A percentile compares a stretch with the other conserved stretches of the same genome.
Conservation (phyloP, 2,797 vertebrate species). For the Hippocampus kuda region DNA sequence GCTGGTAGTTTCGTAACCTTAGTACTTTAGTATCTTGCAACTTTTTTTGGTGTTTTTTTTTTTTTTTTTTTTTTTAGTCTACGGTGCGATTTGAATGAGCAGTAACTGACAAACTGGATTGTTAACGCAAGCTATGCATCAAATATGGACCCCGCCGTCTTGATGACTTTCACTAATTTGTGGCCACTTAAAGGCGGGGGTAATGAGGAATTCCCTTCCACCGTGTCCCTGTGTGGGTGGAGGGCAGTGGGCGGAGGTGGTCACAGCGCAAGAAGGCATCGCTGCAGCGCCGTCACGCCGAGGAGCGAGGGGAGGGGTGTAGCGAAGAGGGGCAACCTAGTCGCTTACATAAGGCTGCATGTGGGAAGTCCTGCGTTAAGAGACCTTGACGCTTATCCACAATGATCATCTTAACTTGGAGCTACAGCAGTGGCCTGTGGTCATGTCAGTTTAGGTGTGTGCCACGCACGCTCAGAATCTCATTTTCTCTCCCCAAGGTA, state of each 20-base stretch:
- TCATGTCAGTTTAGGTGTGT: conserved; percentile 11
- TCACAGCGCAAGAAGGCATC: conserved; percentile 52
- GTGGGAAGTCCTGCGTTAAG: conserved; percentile 28
- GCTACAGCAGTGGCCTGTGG: background rate
- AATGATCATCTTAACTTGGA: conserved; percentile 10
- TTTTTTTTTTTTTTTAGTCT: conserved; percentile 1
- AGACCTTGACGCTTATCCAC: conserved; percentile 16
- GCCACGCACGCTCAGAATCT: background rate
- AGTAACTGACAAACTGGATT: background rate
- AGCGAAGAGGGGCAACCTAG: conserved; percentile 28
- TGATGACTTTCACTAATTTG: background rate
- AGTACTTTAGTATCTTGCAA: background rate
- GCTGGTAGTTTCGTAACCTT: conserved; percentile 7
- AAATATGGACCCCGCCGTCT: background rate
- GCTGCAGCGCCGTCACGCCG: conserved; percentile 41
- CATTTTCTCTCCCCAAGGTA: conserved; percentile 11
- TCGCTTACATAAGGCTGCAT: conserved; percentile 38
- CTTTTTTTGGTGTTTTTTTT: background rate
- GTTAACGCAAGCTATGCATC: background rate
- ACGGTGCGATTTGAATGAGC: conserved; percentile 1
- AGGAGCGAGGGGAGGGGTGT: conserved; percentile 22
- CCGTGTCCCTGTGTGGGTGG: conserved; percentile 45
- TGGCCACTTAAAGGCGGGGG: conserved; percentile 48
- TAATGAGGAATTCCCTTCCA: conserved; percentile 74
- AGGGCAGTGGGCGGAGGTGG: conserved; percentile 39